Percentiles rank a stretch among this genome's conserved stretches.
These are phyloP conservation scores for Podabrus alpinus DNA, from an alignment of 2,888 invertebrate genomes.

Conservation along the genomic window DNA sequence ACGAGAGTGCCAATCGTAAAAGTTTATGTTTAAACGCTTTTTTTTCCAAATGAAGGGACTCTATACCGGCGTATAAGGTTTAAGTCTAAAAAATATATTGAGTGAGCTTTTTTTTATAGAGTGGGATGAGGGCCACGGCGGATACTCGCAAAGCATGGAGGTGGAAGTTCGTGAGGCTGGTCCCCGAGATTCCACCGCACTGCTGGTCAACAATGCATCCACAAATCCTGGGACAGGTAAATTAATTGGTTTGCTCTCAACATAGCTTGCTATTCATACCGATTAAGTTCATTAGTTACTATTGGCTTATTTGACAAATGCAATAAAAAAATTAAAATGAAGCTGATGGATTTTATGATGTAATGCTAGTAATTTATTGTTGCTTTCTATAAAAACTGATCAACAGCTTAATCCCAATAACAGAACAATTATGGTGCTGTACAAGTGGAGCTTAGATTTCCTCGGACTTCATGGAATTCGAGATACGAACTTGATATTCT, in stretches of 20 bases:
- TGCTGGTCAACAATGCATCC: slow-evolving; percentile 51
- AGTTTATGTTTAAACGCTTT: not conserved
- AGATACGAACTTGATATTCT: not conserved
- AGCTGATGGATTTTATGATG: no score
- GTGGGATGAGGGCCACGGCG: slow-evolving; percentile 55
- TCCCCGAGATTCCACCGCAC: slow-evolving; percentile 45
- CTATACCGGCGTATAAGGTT: not conserved
- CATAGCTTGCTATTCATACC: not conserved
- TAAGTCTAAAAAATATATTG: not conserved
- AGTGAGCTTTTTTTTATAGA: slow-evolving; percentile 41
- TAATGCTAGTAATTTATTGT: not conserved
- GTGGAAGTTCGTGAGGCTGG: slow-evolving; percentile 53
- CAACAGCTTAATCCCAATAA: not conserved
- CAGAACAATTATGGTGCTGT: no score
- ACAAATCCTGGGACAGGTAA: slow-evolving; percentile 47
- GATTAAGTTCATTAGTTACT: not conserved
- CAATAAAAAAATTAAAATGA: not conserved
- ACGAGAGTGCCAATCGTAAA: not conserved
- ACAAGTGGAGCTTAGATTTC: not conserved
- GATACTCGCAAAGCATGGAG: slow-evolving; percentile 53
- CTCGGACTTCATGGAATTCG: no score
- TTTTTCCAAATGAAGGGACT: not conserved
- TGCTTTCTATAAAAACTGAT: not conserved
- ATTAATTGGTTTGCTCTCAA: slow-evolving; percentile 4
- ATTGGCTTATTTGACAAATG: not conserved